Evolutionary conservation across 2,113 vertebrate genomes (phyloP), one percentile per base, ranked within the genome.

Genomic region (Coregonus clupeaformis): DNA sequence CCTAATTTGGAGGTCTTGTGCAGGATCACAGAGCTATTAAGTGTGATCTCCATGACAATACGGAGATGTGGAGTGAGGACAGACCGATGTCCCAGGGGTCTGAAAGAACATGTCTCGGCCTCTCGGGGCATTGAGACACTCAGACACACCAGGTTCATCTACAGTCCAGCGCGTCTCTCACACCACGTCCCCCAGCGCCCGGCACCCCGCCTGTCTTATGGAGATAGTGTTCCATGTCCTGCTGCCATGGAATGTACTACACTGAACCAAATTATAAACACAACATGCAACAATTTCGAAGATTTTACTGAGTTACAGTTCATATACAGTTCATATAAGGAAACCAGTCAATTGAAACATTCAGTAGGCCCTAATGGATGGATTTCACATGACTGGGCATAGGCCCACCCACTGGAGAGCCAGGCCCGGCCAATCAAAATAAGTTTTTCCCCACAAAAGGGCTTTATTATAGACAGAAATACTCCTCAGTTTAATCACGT

Each of bases 151-250:
- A 22, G 73, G 83, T 86, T 91, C 83, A 86, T 81, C 72, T 82
- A 85, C 85, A 91, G 90, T 90, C 82, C 89, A 91, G 80, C 24
- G 71, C 74, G 32, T 79, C 77, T 85, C 72, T 13, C 71, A 76
- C 78, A 65, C 59, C 67, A 12, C 70, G 36, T 24, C 25, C 4
- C 52, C 52, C 52, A 18, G 36, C 9, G 5, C 52, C 57, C 57
- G 14, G 57, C 57, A 22, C 13, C 47, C 47, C 16, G 47, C 16
- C 65, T n/a, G 45, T 85, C 75, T 89, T 87, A 86, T 83, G 90
- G 22, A 73, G 72, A 77, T 85, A 90, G 71, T 74, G 79, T 89
- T 91, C 89, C 91, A 83, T 90, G 78, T 86, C 90, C 72, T 77
- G 49, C 13, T 52, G 6, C n/a, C 57, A 5, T 22, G 57, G 57